Conservation (phyloP, 2,113 vertebrate species). For the Odobenus rosmarus region DNA sequence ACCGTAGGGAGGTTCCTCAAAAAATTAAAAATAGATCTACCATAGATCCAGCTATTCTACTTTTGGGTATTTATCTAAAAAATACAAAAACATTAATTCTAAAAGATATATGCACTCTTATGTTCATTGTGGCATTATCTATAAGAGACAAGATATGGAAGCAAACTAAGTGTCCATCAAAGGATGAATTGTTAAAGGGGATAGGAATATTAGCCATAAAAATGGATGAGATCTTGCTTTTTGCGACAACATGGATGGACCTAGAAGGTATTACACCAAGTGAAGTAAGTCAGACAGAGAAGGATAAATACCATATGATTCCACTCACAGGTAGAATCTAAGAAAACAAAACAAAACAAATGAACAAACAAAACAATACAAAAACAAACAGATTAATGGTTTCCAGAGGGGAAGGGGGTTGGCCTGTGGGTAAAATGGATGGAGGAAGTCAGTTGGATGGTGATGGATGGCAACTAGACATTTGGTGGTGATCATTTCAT, state of each 20-base stretch:
- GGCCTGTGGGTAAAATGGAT: background rate
- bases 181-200: background rate
- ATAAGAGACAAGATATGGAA: background rate
- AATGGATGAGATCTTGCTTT: background rate
- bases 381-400: background rate
- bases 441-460: background rate
- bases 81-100: background rate
- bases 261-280: background rate
- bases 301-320: background rate
- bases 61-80: background rate
- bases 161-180: background rate
- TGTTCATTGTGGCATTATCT: background rate
- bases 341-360: background rate
- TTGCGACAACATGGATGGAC: background rate
- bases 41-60: background rate
- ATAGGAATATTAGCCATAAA: background rate
- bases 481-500: background rate
- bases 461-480: background rate
- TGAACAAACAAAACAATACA: background rate
- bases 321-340: background rate
- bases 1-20: background rate
- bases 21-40: background rate
- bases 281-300: background rate
- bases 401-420: background rate
- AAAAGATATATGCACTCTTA: background rate